These are phyloP conservation scores for Cephus nigrinus DNA, from an alignment of 2,888 invertebrate genomes.

Conservation along the genomic window DNA sequence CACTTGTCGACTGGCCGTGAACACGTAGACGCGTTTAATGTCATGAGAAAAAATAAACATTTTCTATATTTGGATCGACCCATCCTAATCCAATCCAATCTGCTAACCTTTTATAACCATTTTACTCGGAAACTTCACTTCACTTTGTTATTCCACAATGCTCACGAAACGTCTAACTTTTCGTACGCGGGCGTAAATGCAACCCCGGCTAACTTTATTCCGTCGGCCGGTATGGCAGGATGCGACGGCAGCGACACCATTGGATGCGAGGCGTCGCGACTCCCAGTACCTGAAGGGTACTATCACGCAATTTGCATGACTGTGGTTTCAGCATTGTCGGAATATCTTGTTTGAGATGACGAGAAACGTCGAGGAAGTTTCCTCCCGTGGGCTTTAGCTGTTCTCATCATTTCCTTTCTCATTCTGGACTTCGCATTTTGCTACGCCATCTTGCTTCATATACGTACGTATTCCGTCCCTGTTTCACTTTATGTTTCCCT, in stretches of 20 bases:
- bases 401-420: neutral
- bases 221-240: neutral
- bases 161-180: neutral
- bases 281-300: neutral
- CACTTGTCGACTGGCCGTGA: neutral
- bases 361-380: conserved; percentile 28
- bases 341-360: conserved; percentile 34
- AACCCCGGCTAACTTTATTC: conserved; percentile 7
- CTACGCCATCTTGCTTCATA: neutral
- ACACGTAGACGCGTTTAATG: neutral
- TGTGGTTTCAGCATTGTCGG: conserved; percentile 33
- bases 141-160: neutral
- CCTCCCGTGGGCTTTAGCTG: conserved; percentile 16
- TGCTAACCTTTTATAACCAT: neutral
- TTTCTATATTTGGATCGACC: neutral
- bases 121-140: neutral
- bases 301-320: conserved; percentile 32
- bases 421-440: neutral
- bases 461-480: neutral
- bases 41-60: neutral
- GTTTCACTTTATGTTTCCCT: neutral
- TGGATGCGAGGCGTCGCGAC: neutral
- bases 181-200: neutral
- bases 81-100: neutral
- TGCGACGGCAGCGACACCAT: neutral